Conservation (phyloP, 1,140 invertebrate genomes). For the Galleria mellonella region DNA sequence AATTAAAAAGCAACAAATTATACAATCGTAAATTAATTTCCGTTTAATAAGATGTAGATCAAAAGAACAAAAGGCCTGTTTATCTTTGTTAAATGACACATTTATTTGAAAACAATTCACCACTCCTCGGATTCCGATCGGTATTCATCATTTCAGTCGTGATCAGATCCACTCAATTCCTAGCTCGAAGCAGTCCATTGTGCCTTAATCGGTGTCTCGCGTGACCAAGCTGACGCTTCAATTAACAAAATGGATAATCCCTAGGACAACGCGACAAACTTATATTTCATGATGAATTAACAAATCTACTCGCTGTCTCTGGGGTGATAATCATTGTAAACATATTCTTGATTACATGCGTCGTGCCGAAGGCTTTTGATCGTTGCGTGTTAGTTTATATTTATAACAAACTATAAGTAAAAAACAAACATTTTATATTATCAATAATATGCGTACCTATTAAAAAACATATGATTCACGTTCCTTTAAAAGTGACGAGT, state of each 20-base stretch:
- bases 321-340: no score
- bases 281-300: constrained; percentile 19
- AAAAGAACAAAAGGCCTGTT: neutral
- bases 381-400: no score
- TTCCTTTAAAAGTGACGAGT: no score
- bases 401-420: no score
- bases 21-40: no score
- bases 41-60: no score
- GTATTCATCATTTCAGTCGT: constrained; percentile 37
- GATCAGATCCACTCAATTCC: constrained; percentile 37
- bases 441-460: no score
- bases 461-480: no score
- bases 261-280: constrained; percentile 28
- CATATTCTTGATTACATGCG: no score
- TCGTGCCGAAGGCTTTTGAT: no score
- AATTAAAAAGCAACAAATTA: no score
- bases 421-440: no score
- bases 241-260: constrained; percentile 55
- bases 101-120: constrained; percentile 13
- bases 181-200: constrained; percentile 18
- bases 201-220: constrained; percentile 39
- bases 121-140: neutral
- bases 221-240: constrained; percentile 35
- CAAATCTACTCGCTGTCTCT: neutral
- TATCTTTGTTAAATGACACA: neutral